Percentiles rank a stretch among this genome's conserved stretches.
Evolutionary conservation across 2,888 invertebrate genomes (phyloP).

Genomic region (Eupeodes luniger): DNA sequence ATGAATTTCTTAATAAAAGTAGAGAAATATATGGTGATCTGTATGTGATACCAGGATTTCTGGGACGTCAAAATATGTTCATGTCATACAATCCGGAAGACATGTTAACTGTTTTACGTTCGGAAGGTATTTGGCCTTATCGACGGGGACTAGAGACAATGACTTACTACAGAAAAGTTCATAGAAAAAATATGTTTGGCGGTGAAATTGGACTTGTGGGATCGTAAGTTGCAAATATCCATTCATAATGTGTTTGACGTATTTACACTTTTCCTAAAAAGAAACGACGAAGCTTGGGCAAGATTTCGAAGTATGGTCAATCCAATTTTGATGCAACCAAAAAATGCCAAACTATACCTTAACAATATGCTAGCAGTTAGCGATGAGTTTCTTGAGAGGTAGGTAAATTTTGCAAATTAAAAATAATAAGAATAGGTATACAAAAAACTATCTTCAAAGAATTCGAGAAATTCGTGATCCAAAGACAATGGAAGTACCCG

Average conservation of each 20-base stretch:
- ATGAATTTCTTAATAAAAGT: slow-evolving; percentile 69
- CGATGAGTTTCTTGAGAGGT: slow-evolving; percentile 73
- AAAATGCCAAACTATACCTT: slow-evolving; percentile 84
- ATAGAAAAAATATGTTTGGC: slow-evolving; percentile 76
- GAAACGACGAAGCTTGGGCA: slow-evolving; percentile 88
- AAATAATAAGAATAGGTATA: too few species aligned
- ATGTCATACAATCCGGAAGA: slow-evolving; percentile 85
- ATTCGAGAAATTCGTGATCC: slow-evolving; percentile 79
- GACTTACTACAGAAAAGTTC: slow-evolving; percentile 82
- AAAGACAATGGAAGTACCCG: slow-evolving; percentile 80
- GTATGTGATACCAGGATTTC: slow-evolving; percentile 81
- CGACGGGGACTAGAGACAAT: slow-evolving; percentile 83
- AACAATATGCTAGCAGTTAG: slow-evolving; percentile 84
- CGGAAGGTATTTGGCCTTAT: slow-evolving; percentile 85
- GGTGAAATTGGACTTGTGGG: slow-evolving; percentile 76
- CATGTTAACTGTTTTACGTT: slow-evolving; percentile 84
- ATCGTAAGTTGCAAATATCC: slow-evolving; percentile 57
- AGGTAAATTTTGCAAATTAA: slow-evolving; percentile 79
- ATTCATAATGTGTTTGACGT: background rate
- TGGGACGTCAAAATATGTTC: slow-evolving; percentile 80
- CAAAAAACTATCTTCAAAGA: slow-evolving; percentile 59
- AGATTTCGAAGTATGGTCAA: slow-evolving; percentile 87
- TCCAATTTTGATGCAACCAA: slow-evolving; percentile 87
- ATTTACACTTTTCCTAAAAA: slow-evolving; percentile 71
- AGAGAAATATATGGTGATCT: slow-evolving; percentile 82